phyloP scores from a whole-genome alignment of 2,888 invertebrate genomes.

The Myopa testacea region DNA sequence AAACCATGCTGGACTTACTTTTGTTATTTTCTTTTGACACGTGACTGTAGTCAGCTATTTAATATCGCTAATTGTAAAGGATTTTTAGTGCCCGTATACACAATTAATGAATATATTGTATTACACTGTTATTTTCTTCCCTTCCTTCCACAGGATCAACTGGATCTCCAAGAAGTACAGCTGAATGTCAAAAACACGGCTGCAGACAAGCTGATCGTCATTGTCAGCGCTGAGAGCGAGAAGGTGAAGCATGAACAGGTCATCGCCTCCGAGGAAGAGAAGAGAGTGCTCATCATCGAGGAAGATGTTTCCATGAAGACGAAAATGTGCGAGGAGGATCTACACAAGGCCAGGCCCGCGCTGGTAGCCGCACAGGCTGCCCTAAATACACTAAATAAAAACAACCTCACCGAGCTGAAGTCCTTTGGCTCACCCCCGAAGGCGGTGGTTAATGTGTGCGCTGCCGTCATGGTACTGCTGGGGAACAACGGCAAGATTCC shows the following conservation, averaged over 20 bases:
- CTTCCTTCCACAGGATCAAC: slow-evolving; percentile 58
- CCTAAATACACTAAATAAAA: slow-evolving; percentile 93
- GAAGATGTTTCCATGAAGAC: slow-evolving; percentile 89
- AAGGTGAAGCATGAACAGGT: slow-evolving; percentile 91
- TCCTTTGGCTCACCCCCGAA: slow-evolving; percentile 95
- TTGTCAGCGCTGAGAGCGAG: slow-evolving; percentile 90
- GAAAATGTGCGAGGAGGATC: slow-evolving; percentile 88
- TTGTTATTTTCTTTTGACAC: too few relatives aligned
- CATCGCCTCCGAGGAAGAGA: slow-evolving; percentile 86
- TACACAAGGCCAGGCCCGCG: slow-evolving; percentile 93
- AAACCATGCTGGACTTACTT: too few relatives aligned
- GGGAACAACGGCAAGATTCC: slow-evolving; percentile 87
- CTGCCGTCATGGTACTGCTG: slow-evolving; percentile 89
- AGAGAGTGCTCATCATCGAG: slow-evolving; percentile 89
- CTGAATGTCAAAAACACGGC: slow-evolving; percentile 90
- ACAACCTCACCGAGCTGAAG: slow-evolving; percentile 93
- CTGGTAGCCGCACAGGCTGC: slow-evolving; percentile 82
- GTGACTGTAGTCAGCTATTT: too few relatives aligned
- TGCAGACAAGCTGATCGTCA: slow-evolving; percentile 88
- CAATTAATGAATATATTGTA: too few relatives aligned
- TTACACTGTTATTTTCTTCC: slow-evolving; percentile 6
- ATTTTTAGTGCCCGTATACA: too few relatives aligned
- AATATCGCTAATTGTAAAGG: too few relatives aligned
- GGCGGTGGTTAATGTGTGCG: slow-evolving; percentile 87
- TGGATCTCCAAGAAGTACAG: slow-evolving; percentile 82